A percentile compares a stretch with the other conserved stretches of the same genome.
phyloP scores from a whole-genome alignment of 2,888 invertebrate species.

The Griposia aprilina region DNA sequence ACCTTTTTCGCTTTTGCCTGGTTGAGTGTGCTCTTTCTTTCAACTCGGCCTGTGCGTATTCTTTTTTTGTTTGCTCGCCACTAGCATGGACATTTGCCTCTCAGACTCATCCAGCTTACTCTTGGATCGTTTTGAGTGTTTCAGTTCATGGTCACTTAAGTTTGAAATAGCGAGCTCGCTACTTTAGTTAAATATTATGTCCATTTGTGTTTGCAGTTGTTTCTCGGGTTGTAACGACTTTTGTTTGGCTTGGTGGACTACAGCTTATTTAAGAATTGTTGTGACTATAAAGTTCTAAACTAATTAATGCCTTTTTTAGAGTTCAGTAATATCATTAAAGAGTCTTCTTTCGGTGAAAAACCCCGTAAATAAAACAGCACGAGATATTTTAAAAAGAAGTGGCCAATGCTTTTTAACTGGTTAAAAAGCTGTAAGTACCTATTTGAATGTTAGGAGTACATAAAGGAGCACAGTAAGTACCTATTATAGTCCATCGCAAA shows the following conservation, averaged over 20 bases:
- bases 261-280: slow-evolving; percentile 25
- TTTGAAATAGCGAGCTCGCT: slow-evolving; percentile 66
- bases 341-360: not conserved
- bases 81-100: slow-evolving; percentile 83
- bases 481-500: not conserved
- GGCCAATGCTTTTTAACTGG: too few species aligned
- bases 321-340: not conserved
- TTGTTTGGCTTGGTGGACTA: slow-evolving; percentile 32
- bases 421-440: too few species aligned
- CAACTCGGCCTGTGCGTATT: slow-evolving; percentile 77
- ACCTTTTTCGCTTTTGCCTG: slow-evolving; percentile 79
- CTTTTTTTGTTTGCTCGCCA: slow-evolving; percentile 82
- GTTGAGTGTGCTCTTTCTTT: slow-evolving; percentile 84
- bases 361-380: too few species aligned
- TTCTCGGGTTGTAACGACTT: slow-evolving; percentile 46
- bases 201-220: slow-evolving; percentile 54
- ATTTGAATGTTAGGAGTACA: too few species aligned
- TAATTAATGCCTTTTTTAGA: slow-evolving; percentile 8
- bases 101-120: slow-evolving; percentile 76
- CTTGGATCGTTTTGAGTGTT: slow-evolving; percentile 71
- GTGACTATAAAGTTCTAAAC: slow-evolving; percentile 15
- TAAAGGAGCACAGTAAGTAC: too few species aligned
- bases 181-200: slow-evolving; percentile 66
- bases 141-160: slow-evolving; percentile 76
- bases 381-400: too few species aligned